Conservation (phyloP, 2,888 invertebrate genomes). For the Epistrophella euchroma region DNA sequence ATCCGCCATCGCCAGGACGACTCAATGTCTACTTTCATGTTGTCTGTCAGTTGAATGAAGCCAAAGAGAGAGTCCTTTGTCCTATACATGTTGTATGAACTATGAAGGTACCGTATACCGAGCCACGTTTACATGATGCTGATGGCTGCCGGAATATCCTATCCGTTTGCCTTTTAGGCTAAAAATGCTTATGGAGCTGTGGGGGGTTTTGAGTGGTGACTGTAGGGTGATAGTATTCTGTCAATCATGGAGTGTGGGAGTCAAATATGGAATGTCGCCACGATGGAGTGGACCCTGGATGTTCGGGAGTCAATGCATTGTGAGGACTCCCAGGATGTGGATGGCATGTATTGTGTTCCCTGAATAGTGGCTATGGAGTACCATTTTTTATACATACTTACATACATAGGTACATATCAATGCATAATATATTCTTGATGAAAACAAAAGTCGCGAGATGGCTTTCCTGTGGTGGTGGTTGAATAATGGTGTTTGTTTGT, state of each 20-base stretch:
- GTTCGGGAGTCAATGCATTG: slow-evolving; percentile 64
- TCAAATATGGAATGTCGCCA: slow-evolving; percentile 33
- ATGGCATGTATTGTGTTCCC: slow-evolving; percentile 63
- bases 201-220: slow-evolving; percentile 8
- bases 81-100: slow-evolving; percentile 33
- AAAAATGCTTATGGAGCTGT: slow-evolving; percentile 32
- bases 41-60: slow-evolving; percentile 54
- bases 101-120: slow-evolving; percentile 15
- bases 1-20: slow-evolving; percentile 62
- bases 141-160: slow-evolving; percentile 44
- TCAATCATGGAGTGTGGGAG: slow-evolving; percentile 28
- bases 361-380: slow-evolving; percentile 38
- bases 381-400: background rate
- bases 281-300: slow-evolving; percentile 24
- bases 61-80: slow-evolving; percentile 8
- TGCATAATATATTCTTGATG: slow-evolving; percentile 43
- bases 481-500: slow-evolving; percentile 21
- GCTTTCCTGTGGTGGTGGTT: slow-evolving; percentile 6
- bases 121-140: slow-evolving; percentile 52
- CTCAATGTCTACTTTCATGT: slow-evolving; percentile 65
- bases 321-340: slow-evolving; percentile 20
- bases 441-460: slow-evolving; percentile 51
- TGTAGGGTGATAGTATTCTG: slow-evolving; percentile 22
- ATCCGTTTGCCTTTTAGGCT: slow-evolving; percentile 65
- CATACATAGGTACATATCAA: background rate